phyloP scores from a whole-genome alignment of 2,113 vertebrate genomes.

The Tragulus kanchil region DNA sequence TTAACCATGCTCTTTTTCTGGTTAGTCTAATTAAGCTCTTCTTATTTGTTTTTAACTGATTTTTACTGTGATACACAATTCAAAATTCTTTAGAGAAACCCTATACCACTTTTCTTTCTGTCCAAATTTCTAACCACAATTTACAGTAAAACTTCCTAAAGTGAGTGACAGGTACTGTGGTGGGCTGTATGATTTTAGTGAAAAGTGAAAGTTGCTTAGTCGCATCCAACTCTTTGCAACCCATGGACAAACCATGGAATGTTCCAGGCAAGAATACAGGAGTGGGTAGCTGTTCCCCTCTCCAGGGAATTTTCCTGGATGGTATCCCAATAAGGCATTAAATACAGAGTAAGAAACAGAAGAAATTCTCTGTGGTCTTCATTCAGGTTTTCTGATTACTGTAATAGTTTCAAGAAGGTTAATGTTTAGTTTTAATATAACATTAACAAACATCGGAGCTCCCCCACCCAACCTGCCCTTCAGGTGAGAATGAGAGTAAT shows the following conservation, averaged over 20 bases:
- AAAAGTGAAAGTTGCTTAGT: too few relatives aligned
- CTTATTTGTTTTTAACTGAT: constrained; percentile 26
- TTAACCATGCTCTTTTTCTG: not conserved
- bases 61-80: constrained; percentile 24
- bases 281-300: too few relatives aligned
- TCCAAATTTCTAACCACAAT: constrained; percentile 4
- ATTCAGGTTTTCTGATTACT: constrained; percentile 17
- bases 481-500: not conserved
- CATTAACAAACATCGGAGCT: not conserved
- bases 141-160: constrained; percentile 45
- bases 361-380: constrained; percentile 36
- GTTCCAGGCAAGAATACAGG: too few relatives aligned
- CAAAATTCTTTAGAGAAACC: constrained; percentile 17
- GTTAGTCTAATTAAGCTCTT: constrained; percentile 36
- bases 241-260: too few relatives aligned
- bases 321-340: not conserved
- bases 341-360: not conserved
- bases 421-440: not conserved
- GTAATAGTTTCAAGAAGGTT: not conserved
- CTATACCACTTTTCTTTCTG: constrained; percentile 28
- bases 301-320: too few relatives aligned
- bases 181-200: constrained; percentile 10
- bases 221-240: too few relatives aligned
- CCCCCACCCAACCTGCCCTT: not conserved
- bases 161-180: not conserved